Evolutionary conservation across 2,888 invertebrate species (phyloP), one percentile per base, ranked within the genome.

Genomic region (Brenthis hecate): DNA sequence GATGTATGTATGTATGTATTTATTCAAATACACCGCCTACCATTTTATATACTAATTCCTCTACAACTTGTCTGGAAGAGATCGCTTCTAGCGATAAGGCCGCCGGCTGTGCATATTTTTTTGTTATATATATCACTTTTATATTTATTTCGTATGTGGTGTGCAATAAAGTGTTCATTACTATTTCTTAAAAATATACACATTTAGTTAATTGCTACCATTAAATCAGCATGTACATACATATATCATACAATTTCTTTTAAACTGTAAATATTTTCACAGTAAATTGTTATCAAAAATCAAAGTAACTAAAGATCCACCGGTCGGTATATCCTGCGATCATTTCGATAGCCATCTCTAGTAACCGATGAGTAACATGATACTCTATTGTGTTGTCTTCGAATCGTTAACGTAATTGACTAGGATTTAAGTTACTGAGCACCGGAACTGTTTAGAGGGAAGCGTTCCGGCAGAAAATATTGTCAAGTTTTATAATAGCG

Each of bases 301-400:
- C 65, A 64, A 65, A 51, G 62, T 36, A 57, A 13, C 50, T 51
- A 60, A 60, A 65, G 65, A 61, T 61, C 56, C 69, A 56, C 61
- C 50, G 32, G 64, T 53, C 65, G 55, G 50, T 69, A 55, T 65
- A 69, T 65, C 69, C 65, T n/a, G 54, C 47, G 65, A 69, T 69
- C 65, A 69, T 65, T 58, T 61, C 60, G 67, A 71, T 65, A 71
- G 72, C 67, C 67, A 72, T 86, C 88, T 82, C 73, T 69, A 81
- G 82, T 80, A 82, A 74, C 72, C 76, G 87, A 85, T 78, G 76
- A 71, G 90, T 84, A 90, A 90, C 81, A 73, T 81, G 88, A 90
- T 81, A 78, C 81, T 32, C 86, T 81, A 89, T 90, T 90, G 90
- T 90, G 78, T 84, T 88, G 89, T 89, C 89, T 81, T 72, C 74